Evolutionary conservation across 1,140 invertebrate species (phyloP).

Genomic region (Zaprionus davidi): DNA sequence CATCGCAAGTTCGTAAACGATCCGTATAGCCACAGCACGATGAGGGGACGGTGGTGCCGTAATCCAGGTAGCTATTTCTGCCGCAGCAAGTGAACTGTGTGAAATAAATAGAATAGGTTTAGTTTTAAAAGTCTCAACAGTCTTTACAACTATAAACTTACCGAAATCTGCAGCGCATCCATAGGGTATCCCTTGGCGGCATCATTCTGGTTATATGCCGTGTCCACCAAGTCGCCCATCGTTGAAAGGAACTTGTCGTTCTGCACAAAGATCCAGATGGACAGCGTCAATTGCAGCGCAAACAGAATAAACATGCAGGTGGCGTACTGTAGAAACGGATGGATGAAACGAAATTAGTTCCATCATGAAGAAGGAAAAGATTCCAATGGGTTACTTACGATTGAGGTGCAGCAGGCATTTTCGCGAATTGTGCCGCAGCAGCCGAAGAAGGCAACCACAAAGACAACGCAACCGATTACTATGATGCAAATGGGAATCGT

Average conservation of each 20-base stretch:
- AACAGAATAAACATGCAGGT: conserved; percentile 87
- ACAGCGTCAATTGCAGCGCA: conserved; percentile 87
- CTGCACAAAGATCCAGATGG: conserved; percentile 86
- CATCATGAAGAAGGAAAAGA: not conserved
- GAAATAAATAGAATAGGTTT: not conserved
- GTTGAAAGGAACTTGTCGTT: conserved; percentile 83
- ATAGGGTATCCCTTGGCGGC: conserved; percentile 53
- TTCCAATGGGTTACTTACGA: conserved; percentile 85
- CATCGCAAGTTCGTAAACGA: conserved; percentile 59
- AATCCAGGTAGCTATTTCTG: conserved; percentile 81
- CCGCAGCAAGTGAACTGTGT: conserved; percentile 88
- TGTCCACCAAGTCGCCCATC: conserved; percentile 84
- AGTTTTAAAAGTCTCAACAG: not conserved
- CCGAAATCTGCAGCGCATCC: conserved; percentile 70
- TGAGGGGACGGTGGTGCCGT: conserved; percentile 55
- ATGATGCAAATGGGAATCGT: conserved; percentile 88
- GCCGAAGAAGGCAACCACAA: conserved; percentile 92
- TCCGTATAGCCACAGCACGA: conserved; percentile 84
- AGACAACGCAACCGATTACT: conserved; percentile 89
- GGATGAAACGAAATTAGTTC: not conserved
- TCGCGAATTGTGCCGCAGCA: conserved; percentile 93
- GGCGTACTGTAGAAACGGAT: conserved; percentile 86
- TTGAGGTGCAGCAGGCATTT: conserved; percentile 91
- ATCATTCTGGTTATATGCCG: conserved; percentile 64
- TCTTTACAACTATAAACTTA: conserved; percentile 41